Evolutionary conservation across 2,113 vertebrate genomes (phyloP).

Genomic region (Emydocephalus ijimae): DNA sequence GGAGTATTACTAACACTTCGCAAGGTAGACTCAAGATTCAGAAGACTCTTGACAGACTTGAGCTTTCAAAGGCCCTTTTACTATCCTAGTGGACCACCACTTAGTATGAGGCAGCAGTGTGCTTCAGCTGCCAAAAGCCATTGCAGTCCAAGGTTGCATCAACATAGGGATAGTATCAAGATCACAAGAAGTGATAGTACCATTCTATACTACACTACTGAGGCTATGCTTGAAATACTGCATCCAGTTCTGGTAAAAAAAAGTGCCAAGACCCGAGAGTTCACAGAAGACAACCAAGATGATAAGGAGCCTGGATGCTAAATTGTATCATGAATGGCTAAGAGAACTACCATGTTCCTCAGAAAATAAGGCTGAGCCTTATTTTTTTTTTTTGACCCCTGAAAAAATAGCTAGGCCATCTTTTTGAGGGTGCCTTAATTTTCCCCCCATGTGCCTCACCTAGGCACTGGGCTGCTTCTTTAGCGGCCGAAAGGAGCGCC

Average conservation of each 20-base stretch:
- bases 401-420: no score
- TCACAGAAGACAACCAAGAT: not conserved
- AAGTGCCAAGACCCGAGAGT: not conserved
- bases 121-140: not conserved
- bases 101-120: not conserved
- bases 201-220: not conserved
- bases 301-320: not conserved
- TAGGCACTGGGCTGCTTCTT: no score
- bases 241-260: not conserved
- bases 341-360: not conserved
- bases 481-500: no score
- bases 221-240: not conserved
- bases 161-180: not conserved
- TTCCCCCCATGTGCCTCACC: no score
- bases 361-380: no score
- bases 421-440: no score
- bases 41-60: not conserved
- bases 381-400: no score
- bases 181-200: not conserved
- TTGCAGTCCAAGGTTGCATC: not conserved
- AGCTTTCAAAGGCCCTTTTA: not conserved
- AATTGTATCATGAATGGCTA: not conserved
- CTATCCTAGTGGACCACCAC: not conserved
- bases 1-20: not conserved
- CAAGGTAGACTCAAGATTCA: not conserved